Evolutionary conservation across 2,888 invertebrate genomes (phyloP).

Genomic region (Mellilla xanthometata): DNA sequence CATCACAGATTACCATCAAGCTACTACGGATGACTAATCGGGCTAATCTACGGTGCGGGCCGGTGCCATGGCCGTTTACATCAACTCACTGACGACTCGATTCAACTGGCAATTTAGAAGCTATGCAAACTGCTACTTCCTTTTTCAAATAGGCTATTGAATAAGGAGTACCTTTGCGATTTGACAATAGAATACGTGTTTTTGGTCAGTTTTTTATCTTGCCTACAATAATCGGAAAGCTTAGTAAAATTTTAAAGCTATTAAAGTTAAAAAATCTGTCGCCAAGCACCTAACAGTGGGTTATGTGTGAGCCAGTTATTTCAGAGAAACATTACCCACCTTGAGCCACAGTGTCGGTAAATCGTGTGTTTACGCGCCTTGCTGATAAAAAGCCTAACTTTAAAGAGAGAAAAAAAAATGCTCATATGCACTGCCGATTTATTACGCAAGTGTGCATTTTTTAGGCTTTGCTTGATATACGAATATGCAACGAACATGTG

Average conservation of each 20-base stretch:
- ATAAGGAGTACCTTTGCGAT: slow-evolving; percentile 21
- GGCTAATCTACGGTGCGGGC: slow-evolving; percentile 41
- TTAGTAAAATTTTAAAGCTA: no score
- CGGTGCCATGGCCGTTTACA: slow-evolving; percentile 48
- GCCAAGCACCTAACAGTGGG: no score
- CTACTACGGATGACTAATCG: slow-evolving; percentile 48
- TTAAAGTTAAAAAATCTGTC: no score
- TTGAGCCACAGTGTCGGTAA: no score
- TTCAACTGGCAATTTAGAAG: slow-evolving; percentile 54
- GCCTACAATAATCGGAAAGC: neutral
- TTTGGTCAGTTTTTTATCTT: no score
- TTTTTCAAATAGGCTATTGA: slow-evolving; percentile 44
- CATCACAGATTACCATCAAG: slow-evolving; percentile 27
- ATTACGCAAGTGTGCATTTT: slow-evolving; percentile 15
- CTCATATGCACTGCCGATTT: slow-evolving; percentile 1
- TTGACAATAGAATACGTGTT: no score
- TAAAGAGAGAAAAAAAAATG: no score
- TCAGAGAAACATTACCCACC: no score
- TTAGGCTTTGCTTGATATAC: slow-evolving; percentile 8
- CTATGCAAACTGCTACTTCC: slow-evolving; percentile 60
- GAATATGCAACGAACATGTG: slow-evolving; percentile 24
- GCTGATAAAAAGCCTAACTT: no score
- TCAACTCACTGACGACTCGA: slow-evolving; percentile 46
- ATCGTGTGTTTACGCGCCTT: no score
- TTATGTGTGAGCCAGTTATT: no score